Conservation (phyloP, 2,888 invertebrate genomes). For the Orgyia antiqua region DNA sequence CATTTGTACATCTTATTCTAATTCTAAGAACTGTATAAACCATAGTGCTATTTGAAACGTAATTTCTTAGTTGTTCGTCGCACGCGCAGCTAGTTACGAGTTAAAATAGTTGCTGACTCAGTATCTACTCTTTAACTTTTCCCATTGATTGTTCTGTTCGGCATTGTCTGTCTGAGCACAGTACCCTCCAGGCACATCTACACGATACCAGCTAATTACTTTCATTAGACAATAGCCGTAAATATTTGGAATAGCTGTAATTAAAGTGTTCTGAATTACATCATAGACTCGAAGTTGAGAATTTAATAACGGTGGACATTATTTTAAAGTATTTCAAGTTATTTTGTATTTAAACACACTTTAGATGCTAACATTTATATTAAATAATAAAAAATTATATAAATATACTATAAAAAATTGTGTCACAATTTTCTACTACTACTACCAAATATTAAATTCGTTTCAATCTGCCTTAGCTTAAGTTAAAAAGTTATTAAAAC, state of each 20-base stretch:
- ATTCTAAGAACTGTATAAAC: slow-evolving; percentile 9
- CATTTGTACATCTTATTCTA: neutral
- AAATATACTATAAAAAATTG: too few species aligned
- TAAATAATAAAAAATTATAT: too few species aligned
- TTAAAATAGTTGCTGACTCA: slow-evolving; percentile 66
- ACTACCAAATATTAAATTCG: too few species aligned
- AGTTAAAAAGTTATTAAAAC: too few species aligned
- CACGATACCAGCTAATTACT: slow-evolving; percentile 64
- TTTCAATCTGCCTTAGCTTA: too few species aligned
- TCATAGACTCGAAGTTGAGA: neutral
- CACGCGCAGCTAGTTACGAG: slow-evolving; percentile 53
- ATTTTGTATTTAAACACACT: too few species aligned
- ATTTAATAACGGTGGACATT: too few species aligned
- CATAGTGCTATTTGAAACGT: slow-evolving; percentile 8
- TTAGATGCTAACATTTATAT: too few species aligned
- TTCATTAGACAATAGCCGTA: slow-evolving; percentile 70
- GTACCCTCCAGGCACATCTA: slow-evolving; percentile 13
- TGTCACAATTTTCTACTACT: too few species aligned
- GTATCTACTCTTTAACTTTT: slow-evolving; percentile 68
- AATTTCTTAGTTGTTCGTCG: slow-evolving; percentile 23
- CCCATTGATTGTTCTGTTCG: slow-evolving; percentile 69
- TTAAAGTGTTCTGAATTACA: neutral
- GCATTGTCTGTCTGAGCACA: slow-evolving; percentile 66
- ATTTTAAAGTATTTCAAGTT: too few species aligned
- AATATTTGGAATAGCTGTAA: slow-evolving; percentile 27